These are phyloP conservation scores for Rhinogobius similis DNA, from an alignment of 2,113 vertebrate genomes.

Conservation along the genomic window DNA sequence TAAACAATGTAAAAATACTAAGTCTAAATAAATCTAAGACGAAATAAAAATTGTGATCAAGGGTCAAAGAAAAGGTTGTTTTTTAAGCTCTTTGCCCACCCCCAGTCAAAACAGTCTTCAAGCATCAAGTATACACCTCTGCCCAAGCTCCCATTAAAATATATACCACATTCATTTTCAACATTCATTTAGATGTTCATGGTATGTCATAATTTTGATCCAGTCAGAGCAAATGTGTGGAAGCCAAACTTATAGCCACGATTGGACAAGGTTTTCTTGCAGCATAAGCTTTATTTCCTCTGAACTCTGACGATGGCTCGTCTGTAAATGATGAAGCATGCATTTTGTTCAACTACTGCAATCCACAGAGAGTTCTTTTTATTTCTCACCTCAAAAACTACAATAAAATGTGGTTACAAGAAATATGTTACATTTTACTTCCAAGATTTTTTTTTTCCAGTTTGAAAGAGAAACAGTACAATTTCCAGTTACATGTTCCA, in stretches of 20 bases:
- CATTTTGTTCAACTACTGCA: neutral
- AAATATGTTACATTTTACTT: neutral
- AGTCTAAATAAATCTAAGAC: too few species aligned
- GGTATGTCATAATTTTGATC: neutral
- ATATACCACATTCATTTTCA: neutral
- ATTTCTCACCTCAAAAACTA: neutral
- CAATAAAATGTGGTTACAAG: neutral
- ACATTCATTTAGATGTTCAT: neutral
- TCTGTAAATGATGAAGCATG: neutral
- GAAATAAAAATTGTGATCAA: too few species aligned
- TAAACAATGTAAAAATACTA: too few species aligned
- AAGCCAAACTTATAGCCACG: neutral
- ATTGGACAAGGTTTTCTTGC: neutral
- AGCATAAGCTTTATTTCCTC: neutral
- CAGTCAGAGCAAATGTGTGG: neutral
- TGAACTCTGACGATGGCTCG: neutral
- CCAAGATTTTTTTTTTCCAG: constrained; percentile 2
- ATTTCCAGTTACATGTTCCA: constrained; percentile 7
- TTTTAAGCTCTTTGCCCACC: too few species aligned
- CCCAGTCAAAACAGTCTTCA: neutral
- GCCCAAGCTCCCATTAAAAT: too few species aligned
- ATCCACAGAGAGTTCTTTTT: neutral
- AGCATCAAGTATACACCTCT: neutral
- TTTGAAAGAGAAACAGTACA: constrained; percentile 16
- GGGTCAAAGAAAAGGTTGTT: too few species aligned